Evolutionary conservation across 2,113 vertebrate species (phyloP), one percentile per base, ranked within the genome.

Genomic region (Cheirogaleus medius): DNA sequence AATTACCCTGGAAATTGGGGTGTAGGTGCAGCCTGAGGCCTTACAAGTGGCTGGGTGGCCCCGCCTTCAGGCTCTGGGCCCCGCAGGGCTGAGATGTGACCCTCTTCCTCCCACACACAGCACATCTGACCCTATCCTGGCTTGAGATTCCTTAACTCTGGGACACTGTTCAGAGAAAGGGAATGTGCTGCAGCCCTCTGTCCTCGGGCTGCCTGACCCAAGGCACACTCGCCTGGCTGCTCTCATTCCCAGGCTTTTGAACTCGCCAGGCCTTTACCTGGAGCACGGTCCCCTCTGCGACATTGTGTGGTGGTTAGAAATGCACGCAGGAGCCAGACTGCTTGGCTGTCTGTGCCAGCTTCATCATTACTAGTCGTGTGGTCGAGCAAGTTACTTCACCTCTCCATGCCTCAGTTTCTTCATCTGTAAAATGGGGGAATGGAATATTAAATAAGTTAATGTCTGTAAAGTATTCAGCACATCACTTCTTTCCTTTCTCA

Each of bases 121-220:
- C 76, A 5, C 1, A 0, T 37, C 17, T 71, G 85, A 18, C 29
- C 69, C 73, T 39, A 12, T 20, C 78, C 32, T 37, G 56, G 39
- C 73, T 49, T 39, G 27, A 14, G 39, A 14, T 64, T 83, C 18
- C 54, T 69, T 39, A 42, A n/a, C 49, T 56, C 44, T 17, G 27
- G 39, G 29, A n/a, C 15, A 2, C 5, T 21, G 9, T 23, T 25
- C n/a, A 29, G 8, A 76, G 34, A 44, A 44, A 91, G 63, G 29
- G 27, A 23, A 12, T 0, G 1, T 37, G 17, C 60, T 47, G 5
- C 60, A 52, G 42, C 29, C 8, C 37, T 37, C 29, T 9, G 2
- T 15, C 8, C 66, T 58, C 44, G 0, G 7, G 5, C 34, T 1
- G 9, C 74, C 42, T 27, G 42, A 20, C 23, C 0, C 27, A 0